phyloP scores from a whole-genome alignment of 2,797 vertebrate genomes.

The Phalloptychus januarius region DNA sequence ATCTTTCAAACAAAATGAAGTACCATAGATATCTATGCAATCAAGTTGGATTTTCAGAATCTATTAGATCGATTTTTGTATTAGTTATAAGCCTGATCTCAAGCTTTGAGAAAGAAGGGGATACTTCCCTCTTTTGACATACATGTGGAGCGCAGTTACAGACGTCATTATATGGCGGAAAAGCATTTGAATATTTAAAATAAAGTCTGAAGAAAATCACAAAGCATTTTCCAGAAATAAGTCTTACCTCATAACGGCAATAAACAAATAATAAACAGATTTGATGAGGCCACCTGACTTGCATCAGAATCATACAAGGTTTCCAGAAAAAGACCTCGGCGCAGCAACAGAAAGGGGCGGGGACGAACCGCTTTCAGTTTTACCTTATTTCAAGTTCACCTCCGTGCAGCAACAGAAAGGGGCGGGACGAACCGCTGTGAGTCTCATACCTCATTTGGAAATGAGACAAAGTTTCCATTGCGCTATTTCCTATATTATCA shows the following conservation, averaged over 20 bases:
- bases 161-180: background rate
- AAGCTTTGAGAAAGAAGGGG: background rate
- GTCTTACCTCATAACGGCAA: background rate
- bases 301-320: background rate
- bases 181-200: background rate
- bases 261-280: background rate
- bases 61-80: background rate
- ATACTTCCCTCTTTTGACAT: background rate
- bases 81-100: background rate
- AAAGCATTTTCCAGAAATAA: background rate
- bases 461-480: too few species aligned
- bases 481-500: too few species aligned
- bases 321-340: too few species aligned
- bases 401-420: too few species aligned
- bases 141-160: background rate
- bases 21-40: background rate
- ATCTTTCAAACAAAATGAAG: background rate
- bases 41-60: background rate
- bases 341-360: too few species aligned
- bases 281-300: background rate
- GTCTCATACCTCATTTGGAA: too few species aligned
- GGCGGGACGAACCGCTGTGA: too few species aligned
- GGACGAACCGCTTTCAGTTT: too few species aligned
- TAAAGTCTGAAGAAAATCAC: background rate
- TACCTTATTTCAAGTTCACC: too few species aligned